Conservation (phyloP, 2,113 vertebrate species). For the Alligator sinensis region DNA sequence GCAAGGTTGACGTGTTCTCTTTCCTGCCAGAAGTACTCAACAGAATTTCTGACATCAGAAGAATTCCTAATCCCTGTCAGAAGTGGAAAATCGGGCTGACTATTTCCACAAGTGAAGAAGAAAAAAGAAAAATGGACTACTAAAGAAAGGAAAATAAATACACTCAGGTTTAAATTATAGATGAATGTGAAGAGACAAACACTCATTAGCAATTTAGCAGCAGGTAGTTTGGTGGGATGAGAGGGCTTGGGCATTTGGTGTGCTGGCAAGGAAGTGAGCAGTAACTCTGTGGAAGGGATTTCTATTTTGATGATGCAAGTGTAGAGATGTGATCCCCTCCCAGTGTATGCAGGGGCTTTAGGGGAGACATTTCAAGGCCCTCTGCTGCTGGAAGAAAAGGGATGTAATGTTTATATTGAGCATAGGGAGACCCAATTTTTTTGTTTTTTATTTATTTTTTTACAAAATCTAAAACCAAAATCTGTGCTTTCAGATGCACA, state of each 20-base stretch:
- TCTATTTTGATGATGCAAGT: background rate
- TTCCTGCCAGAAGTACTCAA: background rate
- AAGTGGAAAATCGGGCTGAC: background rate
- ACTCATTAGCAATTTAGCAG: background rate
- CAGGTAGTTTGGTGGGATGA: background rate
- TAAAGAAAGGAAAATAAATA: background rate
- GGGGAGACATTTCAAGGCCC: background rate
- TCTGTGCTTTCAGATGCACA: background rate
- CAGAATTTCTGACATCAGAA: background rate
- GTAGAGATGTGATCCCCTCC: background rate
- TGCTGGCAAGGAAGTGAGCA: background rate
- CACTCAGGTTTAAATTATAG: background rate
- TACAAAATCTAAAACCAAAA: background rate
- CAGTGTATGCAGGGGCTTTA: background rate
- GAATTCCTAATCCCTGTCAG: background rate
- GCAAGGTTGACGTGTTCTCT: background rate
- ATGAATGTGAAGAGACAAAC: fast-evolving
- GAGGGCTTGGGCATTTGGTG: background rate
- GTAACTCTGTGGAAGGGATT: background rate
- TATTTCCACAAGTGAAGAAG: background rate
- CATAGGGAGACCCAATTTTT: background rate
- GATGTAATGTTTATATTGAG: background rate
- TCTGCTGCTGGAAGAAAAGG: background rate
- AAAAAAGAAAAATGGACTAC: background rate
- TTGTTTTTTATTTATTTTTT: background rate